These are phyloP conservation scores for Proterorhinus semilunaris DNA, from an alignment of 2,113 vertebrate species.

Conservation along the genomic window DNA sequence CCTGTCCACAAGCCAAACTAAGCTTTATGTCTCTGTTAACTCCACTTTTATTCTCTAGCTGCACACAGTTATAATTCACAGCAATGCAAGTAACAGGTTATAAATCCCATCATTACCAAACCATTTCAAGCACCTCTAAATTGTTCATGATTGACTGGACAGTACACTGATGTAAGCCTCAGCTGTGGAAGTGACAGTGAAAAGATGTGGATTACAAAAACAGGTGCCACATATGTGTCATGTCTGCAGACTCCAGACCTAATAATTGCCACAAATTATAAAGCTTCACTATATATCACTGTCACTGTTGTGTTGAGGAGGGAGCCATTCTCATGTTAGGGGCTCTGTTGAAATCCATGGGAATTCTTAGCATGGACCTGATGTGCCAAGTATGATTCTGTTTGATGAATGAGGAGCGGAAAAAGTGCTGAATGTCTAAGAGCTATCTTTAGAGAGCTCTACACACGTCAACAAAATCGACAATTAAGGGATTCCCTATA, in stretches of 20 bases:
- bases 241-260: constrained; percentile 62
- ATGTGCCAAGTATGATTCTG: constrained; percentile 75
- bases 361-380: constrained; percentile 57
- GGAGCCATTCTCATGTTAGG: constrained; percentile 42
- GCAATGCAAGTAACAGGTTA: constrained; percentile 12
- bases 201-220: constrained; percentile 68
- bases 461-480: constrained; percentile 63
- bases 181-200: constrained; percentile 51
- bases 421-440: constrained; percentile 66
- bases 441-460: constrained; percentile 68
- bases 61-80: constrained; percentile 15
- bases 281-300: constrained; percentile 70
- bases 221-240: constrained; percentile 63
- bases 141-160: constrained; percentile 38
- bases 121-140: constrained; percentile 40
- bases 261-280: constrained; percentile 74
- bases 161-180: constrained; percentile 52
- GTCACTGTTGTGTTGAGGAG: constrained; percentile 55
- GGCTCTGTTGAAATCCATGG: constrained; percentile 65
- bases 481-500: constrained; percentile 46
- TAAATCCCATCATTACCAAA: constrained; percentile 46
- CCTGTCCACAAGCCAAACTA: constrained; percentile 28
- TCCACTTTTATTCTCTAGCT: constrained; percentile 20
- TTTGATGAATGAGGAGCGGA: constrained; percentile 73
- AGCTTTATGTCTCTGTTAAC: constrained; percentile 40